Percentiles rank a stretch among this genome's conserved stretches.
phyloP scores from a whole-genome alignment of 1,140 invertebrate species.

The Aphaenogaster ashmeadi region DNA sequence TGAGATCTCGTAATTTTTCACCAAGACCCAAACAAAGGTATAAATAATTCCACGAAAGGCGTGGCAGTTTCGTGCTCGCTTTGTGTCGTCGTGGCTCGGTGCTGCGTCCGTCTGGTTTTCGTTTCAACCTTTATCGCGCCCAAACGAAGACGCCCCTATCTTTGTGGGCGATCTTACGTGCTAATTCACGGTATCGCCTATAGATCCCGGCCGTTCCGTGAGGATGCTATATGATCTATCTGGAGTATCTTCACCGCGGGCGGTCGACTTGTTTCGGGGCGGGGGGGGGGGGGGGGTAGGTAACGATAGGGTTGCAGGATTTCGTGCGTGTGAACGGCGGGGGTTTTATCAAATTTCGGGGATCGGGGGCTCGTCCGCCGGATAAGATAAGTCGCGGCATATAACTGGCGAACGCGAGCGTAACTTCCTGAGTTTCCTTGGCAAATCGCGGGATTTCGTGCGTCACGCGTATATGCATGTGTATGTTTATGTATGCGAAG shows the following conservation, averaged over 20 bases:
- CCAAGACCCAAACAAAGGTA: background rate
- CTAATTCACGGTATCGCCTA: constrained; percentile 33
- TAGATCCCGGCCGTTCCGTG: constrained; percentile 15
- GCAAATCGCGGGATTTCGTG: constrained; percentile 57
- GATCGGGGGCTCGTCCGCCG: background rate
- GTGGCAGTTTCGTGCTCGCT: background rate
- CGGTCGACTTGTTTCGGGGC: constrained; percentile 55
- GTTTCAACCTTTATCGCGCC: background rate
- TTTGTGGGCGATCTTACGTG: constrained; percentile 29
- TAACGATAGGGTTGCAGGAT: constrained; percentile 72
- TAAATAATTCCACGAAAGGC: background rate
- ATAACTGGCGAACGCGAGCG: constrained; percentile 22
- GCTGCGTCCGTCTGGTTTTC: background rate
- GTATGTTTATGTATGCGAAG: background rate
- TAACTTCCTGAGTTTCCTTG: constrained; percentile 7
- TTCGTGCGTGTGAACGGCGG: constrained; percentile 51
- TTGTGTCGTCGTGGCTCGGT: background rate
- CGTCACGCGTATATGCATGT: background rate
- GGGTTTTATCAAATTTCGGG: constrained; percentile 53
- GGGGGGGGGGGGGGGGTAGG: background rate
- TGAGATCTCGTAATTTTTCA: background rate
- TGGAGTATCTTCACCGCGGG: constrained; percentile 57
- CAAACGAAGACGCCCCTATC: constrained; percentile 22
- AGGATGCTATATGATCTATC: constrained; percentile 52
- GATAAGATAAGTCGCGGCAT: constrained; percentile 55